Base-by-base conservation (phyloP, 2,888 invertebrate genomes). In the Cheilosia soror region DNA sequence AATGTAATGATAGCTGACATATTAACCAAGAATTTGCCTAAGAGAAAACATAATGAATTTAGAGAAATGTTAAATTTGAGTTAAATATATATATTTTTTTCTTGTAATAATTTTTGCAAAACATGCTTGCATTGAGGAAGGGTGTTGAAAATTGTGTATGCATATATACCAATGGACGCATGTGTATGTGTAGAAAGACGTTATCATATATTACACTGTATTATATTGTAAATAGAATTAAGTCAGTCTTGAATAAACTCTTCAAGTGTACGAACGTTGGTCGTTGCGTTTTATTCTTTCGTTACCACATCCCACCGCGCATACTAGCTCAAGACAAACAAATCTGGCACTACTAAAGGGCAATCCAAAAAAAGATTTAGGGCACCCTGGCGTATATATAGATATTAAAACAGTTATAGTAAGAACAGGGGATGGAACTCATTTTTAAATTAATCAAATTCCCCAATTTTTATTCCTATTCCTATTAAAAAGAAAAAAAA, bases 251-350 rank as follows among this genome's bases (percentile, higher is more conserved):
- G 4, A 60, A 29, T 42, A 25, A 47, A 47, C 20, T 1, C 7
- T 47, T 20, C n/a, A 15, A 3, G 20, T 15, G 47, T n/a, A 2
- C 47, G 7, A 5, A 20, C 47, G 47, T 20, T 15, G 13, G 6
- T 15, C 5, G 47, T 47, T n/a, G 47, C 20, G 42, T n/a, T 42
- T 3, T 42, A 11, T 42, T 20, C 2, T n/a, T 20, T 15, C 0
- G 4, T 11, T 42, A 2, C 42, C 15, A 20, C 47, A 15, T 15
- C 4, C 47, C 15, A 15, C 47, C 20, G 6, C n/a, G 15, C 20
- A 49, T 25, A 20, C n/a, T 42, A 49, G 3, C 20, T 49, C 49
- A 66, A 37, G n/a, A n/a, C n/a, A n/a, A n/a, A n/a, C n/a, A n/a
- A n/a, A n/a, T n/a, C n/a, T n/a, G n/a, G n/a, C n/a, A n/a, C n/a